Base-by-base conservation (phyloP, 2,888 invertebrate species). In the Pyrgus malvae region DNA sequence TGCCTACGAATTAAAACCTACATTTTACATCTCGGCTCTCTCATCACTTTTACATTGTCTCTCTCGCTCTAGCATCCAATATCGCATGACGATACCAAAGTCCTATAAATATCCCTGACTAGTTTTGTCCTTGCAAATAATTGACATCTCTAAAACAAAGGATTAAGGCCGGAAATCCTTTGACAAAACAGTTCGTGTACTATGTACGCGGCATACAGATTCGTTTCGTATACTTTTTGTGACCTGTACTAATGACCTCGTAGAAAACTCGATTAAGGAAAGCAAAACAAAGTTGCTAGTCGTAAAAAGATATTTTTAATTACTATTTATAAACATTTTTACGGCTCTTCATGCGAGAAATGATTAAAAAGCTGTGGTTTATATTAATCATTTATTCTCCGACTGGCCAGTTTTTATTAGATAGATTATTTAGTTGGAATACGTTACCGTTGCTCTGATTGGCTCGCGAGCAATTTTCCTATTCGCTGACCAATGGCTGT, bases 41-140 rank as follows among this genome's bases (percentile, higher is more conserved):
- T 41, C 42, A 23, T 42, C 48, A 11, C 49, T 33, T 41, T 35
- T 25, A 42, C 41, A 50, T 50, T 42, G 19, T 11, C 16, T 41
- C 33, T 50, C 50, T 42, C 50, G 42, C 50, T 50, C 50, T 40
- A 6, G n/a, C 49, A 40, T 35, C 42, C 42, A 25, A 50, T 50
- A 50, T 50, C 50, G 50, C 50, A 41, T 50, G 42, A 41, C 50
- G 41, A 33, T 50, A 50, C 50, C 17, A 42, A 50, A 50, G 50
- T 50, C 50, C 50, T 50, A 50, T 50, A 50, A 42, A 50, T 50
- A 50, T 42, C 50, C 50, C 50, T 42, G 50, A 41, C 41, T 50
- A 50, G 49, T 35, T 42, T 25, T 17, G 25, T 50, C 41, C 40
- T 33, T 31, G 49, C 35, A 7, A 23, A 33, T 31, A 12, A n/a